Percentiles rank a stretch among this genome's conserved stretches.
Evolutionary conservation across 2,113 vertebrate genomes (phyloP).

Genomic region (Ginglymostoma cirratum): DNA sequence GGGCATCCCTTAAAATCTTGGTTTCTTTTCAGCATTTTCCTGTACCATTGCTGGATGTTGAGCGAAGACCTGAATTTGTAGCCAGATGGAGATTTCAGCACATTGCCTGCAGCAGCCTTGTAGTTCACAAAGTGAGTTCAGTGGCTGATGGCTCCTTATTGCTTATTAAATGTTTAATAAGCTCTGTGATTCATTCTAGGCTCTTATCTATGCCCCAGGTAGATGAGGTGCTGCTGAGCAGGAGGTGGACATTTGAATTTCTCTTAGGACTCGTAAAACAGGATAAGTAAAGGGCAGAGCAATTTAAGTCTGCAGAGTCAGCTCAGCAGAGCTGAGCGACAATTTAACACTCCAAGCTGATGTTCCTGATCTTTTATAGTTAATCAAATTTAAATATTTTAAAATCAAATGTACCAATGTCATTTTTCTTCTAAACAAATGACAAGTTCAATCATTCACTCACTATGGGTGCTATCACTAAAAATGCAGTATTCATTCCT

Average conservation of each 20-base stretch:
- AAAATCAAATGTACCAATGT: slow-evolving; percentile 4
- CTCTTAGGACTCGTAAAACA: background rate
- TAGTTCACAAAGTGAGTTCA: slow-evolving; percentile 46
- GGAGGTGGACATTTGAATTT: background rate
- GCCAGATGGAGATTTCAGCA: slow-evolving; percentile 47
- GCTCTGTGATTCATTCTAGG: slow-evolving; percentile 48
- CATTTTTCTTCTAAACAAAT: background rate
- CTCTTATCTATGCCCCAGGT: slow-evolving; percentile 48
- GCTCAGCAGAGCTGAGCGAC: background rate
- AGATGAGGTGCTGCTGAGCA: slow-evolving; percentile 47
- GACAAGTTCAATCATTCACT: slow-evolving; percentile 11
- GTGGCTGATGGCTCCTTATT: slow-evolving; percentile 54
- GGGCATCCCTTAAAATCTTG: background rate
- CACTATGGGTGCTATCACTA: background rate
- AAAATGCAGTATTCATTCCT: background rate
- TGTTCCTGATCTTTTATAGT: background rate
- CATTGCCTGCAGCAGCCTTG: slow-evolving; percentile 49
- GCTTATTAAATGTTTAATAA: slow-evolving; percentile 60
- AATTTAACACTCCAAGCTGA: slow-evolving; percentile 24
- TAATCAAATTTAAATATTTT: slow-evolving; percentile 24
- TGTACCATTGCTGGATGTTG: background rate
- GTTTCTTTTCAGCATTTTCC: background rate
- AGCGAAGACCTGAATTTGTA: slow-evolving; percentile 42
- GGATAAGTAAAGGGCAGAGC: background rate
- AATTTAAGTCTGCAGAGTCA: background rate